These are phyloP conservation scores for Lepus oiostolus DNA, from an alignment of 2,797 vertebrate genomes.

Conservation along the genomic window DNA sequence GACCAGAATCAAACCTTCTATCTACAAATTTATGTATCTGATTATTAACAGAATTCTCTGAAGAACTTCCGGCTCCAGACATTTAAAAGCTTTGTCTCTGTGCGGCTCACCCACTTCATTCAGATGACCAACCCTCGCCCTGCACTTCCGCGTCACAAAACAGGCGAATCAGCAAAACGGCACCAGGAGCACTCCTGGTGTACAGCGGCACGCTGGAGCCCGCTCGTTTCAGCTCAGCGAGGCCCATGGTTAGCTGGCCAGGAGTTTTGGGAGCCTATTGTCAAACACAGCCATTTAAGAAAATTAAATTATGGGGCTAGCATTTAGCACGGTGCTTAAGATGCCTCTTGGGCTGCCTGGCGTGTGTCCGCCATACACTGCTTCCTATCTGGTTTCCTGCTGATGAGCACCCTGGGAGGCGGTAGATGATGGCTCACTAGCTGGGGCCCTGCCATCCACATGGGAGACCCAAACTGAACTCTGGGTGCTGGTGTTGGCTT, in stretches of 20 bases:
- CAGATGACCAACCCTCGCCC: neutral
- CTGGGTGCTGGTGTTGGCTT: too few relatives aligned
- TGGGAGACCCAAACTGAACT: too few relatives aligned
- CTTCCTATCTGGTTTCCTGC: too few relatives aligned
- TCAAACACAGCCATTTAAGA: neutral
- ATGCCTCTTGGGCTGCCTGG: too few relatives aligned
- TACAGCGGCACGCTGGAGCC: fast-evolving
- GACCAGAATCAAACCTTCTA: neutral
- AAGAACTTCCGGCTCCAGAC: neutral
- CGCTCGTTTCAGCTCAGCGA: neutral
- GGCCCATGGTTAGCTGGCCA: neutral
- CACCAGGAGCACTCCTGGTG: too few relatives aligned
- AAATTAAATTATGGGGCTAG: neutral
- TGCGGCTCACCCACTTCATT: neutral
- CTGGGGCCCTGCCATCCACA: too few relatives aligned
- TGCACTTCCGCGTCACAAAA: neutral
- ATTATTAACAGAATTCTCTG: neutral
- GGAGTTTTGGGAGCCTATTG: neutral
- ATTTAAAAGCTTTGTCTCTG: neutral
- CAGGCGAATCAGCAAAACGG: neutral
- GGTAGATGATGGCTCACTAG: too few relatives aligned
- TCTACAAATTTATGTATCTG: neutral
- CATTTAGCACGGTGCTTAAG: too few relatives aligned
- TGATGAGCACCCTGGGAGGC: too few relatives aligned
- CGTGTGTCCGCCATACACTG: too few relatives aligned